Conservation (phyloP, 2,888 invertebrate species). For the Heliconius ismenius region DNA sequence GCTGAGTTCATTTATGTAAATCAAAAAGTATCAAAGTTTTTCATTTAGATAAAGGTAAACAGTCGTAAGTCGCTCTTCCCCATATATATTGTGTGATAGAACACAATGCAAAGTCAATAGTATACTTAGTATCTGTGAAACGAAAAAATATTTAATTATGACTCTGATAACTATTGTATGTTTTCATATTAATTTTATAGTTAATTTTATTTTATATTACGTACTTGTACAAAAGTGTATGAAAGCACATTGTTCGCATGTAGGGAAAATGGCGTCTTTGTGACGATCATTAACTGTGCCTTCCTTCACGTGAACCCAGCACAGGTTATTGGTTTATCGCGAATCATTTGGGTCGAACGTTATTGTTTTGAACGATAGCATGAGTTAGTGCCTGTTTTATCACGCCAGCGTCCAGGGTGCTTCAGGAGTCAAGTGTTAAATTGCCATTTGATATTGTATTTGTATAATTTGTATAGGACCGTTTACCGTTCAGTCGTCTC, state of each 20-base stretch:
- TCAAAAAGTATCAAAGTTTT: background rate
- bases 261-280: slow-evolving; percentile 23
- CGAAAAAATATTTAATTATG: background rate
- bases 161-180: background rate
- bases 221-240: background rate
- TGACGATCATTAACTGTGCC: background rate
- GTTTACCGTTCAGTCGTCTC: slow-evolving; percentile 43
- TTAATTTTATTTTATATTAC: background rate
- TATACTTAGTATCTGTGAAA: background rate
- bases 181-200: background rate
- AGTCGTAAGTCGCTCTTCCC: background rate
- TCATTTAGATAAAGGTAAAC: background rate
- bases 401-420: slow-evolving; percentile 36
- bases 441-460: slow-evolving; percentile 45
- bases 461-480: slow-evolving; percentile 37
- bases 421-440: slow-evolving; percentile 42
- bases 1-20: background rate
- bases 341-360: slow-evolving; percentile 69
- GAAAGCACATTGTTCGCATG: slow-evolving; percentile 18
- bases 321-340: slow-evolving; percentile 54
- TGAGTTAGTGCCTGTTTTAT: slow-evolving; percentile 36
- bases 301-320: slow-evolving; percentile 47
- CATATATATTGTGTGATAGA: background rate
- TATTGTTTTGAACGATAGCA: slow-evolving; percentile 54
- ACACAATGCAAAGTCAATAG: background rate